These are phyloP conservation scores for Ceratitis capitata DNA, from an alignment of 1,140 invertebrate species.

Conservation along the genomic window DNA sequence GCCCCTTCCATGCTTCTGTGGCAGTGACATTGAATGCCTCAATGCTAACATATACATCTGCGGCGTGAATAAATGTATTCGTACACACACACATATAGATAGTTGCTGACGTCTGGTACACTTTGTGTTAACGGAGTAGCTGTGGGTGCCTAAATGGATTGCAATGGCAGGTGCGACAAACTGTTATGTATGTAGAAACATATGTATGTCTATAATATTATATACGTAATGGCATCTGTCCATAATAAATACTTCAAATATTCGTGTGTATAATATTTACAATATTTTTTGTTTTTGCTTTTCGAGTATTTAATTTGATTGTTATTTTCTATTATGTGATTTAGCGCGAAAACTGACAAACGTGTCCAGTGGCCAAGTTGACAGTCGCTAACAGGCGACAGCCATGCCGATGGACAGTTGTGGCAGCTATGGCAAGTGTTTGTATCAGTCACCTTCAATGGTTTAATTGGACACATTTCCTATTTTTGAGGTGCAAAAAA, in stretches of 20 bases:
- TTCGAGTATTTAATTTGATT: slow-evolving; percentile 6
- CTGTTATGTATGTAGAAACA: too few relatives aligned
- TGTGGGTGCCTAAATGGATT: background rate
- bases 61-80: too few relatives aligned
- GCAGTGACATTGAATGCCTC: background rate
- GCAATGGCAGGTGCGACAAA: background rate
- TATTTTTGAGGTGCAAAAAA: background rate
- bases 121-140: background rate
- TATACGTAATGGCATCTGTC: too few relatives aligned
- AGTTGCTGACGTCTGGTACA: background rate
- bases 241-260: slow-evolving; percentile 27
- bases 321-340: slow-evolving; percentile 33
- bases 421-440: slow-evolving; percentile 11
- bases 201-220: too few relatives aligned
- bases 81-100: too few relatives aligned
- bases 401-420: background rate
- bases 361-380: slow-evolving; percentile 29
- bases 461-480: slow-evolving; percentile 21
- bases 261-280: background rate
- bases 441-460: background rate
- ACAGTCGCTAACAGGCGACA: slow-evolving; percentile 12
- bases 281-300: background rate
- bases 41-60: background rate
- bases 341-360: slow-evolving; percentile 30
- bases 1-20: background rate